Evolutionary conservation across 1,140 invertebrate species (phyloP), one percentile per base, ranked within the genome.

Genomic region (Formica selysi): DNA sequence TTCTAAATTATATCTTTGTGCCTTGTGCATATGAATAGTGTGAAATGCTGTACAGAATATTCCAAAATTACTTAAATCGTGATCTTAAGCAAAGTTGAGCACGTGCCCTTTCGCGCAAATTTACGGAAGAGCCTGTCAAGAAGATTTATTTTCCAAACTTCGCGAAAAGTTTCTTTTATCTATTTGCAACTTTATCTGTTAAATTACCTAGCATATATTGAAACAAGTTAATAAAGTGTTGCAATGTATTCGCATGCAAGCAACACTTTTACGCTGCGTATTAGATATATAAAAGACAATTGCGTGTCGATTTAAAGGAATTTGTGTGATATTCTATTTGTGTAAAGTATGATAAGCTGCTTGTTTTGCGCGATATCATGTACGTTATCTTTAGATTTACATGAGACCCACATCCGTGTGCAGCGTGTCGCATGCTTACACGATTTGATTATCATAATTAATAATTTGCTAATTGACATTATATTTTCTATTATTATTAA

Each of bases 91-190:
- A 10, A 80, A 70, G 26, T 48, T 70, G 44, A 54, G 51, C 44
- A 19, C 44, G 22, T 74, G 26, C 79, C 38, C 41, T 62, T 62
- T 61, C 11, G 67, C 11, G 67, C 26, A 11, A 59, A 73, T 73
- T 73, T 73, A 16, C 26, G 29, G 2, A 16, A 61, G 26, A 32
- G 26, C 68, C 41, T 74, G 26, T 83, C 79, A 61, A 13, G 65
- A 59, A 81, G 79, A 83, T 61, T 83, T 83, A 83, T 83, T 44
- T 44, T 8, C 79, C 13, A 74, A 51, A 83, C 68, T 83, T 83
- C 10, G n/a, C 19, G 13, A 74, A 74, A 74, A 74, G 19, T 44
- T 83, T 38, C 36, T 11, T 74, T 48, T 83, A 61, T 83, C 48
- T 51, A 51, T 19, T 51, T 51, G 68, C 54, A 83, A 74, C 38